phyloP scores from a whole-genome alignment of 2,888 invertebrate species.

The Epistrophella euchroma region DNA sequence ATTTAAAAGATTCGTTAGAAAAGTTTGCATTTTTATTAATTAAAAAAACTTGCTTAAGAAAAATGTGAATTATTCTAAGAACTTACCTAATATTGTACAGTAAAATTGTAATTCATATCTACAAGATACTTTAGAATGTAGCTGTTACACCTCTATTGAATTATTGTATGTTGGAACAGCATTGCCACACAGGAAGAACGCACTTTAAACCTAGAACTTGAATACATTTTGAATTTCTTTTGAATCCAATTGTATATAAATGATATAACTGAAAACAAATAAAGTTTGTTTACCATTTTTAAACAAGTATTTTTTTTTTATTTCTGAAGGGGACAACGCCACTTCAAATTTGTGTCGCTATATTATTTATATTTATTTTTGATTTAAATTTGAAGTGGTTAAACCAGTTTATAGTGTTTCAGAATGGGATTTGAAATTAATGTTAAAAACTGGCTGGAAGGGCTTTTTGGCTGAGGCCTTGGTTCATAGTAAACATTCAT shows the following conservation, averaged over 20 bases:
- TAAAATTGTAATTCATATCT: conserved; percentile 11
- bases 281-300: conserved; percentile 75
- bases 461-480: too few relatives aligned
- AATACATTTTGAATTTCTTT: conserved; percentile 63
- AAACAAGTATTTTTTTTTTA: conserved; percentile 15
- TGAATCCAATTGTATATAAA: conserved; percentile 67
- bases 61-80: conserved; percentile 34
- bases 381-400: neutral
- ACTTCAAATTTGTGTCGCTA: neutral
- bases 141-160: conserved; percentile 23
- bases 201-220: conserved; percentile 42
- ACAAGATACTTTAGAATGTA: conserved; percentile 4
- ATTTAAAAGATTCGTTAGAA: conserved; percentile 11
- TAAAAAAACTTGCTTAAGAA: conserved; percentile 1
- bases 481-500: too few relatives aligned
- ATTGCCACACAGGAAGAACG: conserved; percentile 16
- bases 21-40: conserved; percentile 32
- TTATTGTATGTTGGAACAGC: conserved; percentile 18
- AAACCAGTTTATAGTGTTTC: too few relatives aligned
- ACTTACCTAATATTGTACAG: conserved; percentile 12
- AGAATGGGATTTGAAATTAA: too few relatives aligned
- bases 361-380: neutral
- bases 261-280: conserved; percentile 73
- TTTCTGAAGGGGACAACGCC: neutral
- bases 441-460: too few relatives aligned